phyloP scores from a whole-genome alignment of 2,888 invertebrate genomes.

The Notocelia uddmanniana region DNA sequence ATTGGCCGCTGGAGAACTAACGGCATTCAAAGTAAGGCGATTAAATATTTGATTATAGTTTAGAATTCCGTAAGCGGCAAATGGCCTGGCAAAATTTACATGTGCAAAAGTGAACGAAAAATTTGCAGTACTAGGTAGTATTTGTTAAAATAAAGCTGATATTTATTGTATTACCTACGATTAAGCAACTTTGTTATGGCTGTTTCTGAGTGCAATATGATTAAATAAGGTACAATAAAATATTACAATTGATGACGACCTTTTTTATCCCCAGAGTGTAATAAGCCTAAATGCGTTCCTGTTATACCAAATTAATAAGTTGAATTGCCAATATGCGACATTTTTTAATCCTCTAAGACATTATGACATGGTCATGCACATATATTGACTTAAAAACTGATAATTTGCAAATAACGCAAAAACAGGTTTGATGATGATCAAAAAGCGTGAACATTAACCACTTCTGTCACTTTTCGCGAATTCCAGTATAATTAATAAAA shows the following conservation, averaged over 20 bases:
- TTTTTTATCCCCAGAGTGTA: conserved; percentile 23
- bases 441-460: neutral
- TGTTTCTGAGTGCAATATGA: conserved; percentile 72
- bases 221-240: conserved; percentile 55
- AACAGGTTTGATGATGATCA: neutral
- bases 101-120: conserved; percentile 8
- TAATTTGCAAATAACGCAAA: neutral
- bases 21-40: neutral
- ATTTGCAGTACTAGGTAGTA: conserved; percentile 1
- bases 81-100: conserved; percentile 17
- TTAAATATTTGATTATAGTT: conserved; percentile 24
- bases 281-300: neutral
- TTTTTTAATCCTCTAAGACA: neutral
- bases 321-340: neutral
- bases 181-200: conserved; percentile 49
- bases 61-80: neutral
- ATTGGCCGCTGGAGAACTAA: neutral
- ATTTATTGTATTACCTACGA: conserved; percentile 54
- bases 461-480: neutral
- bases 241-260: conserved; percentile 48
- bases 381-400: neutral
- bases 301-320: neutral
- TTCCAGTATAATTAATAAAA: neutral
- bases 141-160: conserved; percentile 9
- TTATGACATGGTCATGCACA: neutral